Percentiles rank a stretch among this genome's conserved stretches.
phyloP scores from a whole-genome alignment of 2,797 vertebrate species.

The Anguilla megastoma region DNA sequence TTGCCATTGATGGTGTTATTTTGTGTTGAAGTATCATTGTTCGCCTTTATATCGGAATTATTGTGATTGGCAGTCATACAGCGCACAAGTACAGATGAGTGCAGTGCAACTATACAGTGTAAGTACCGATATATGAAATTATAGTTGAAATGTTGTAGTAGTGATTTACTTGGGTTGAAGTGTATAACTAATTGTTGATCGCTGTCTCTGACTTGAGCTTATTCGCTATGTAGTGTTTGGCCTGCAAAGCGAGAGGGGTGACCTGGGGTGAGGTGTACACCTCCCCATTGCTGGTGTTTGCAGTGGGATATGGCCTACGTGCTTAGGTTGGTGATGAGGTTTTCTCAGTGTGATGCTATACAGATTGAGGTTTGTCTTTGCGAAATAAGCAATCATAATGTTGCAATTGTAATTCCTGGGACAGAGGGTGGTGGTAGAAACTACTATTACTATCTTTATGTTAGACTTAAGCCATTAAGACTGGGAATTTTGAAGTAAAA shows the following conservation, averaged over 20 bases:
- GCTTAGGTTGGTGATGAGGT: background rate
- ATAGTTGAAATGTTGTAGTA: background rate
- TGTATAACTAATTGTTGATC: background rate
- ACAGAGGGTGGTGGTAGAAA: background rate
- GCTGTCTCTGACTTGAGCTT: background rate
- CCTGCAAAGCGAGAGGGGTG: slow-evolving; percentile 6
- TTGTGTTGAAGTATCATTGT: background rate
- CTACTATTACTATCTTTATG: background rate
- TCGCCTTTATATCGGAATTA: background rate
- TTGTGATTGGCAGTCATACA: background rate
- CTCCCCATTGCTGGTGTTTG: background rate
- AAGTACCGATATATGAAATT: background rate
- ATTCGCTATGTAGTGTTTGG: background rate
- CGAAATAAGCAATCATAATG: background rate
- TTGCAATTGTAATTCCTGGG: background rate
- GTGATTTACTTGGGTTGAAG: background rate
- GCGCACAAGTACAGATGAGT: background rate
- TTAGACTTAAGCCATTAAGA: background rate
- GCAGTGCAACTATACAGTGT: background rate
- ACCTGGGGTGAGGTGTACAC: background rate
- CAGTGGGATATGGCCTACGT: background rate
- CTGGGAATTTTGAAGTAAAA: too few species aligned
- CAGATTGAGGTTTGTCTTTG: background rate
- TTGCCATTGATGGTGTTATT: background rate
- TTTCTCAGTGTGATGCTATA: background rate